Evolutionary conservation across 1,140 invertebrate species (phyloP), one percentile per base, ranked within the genome.

Genomic region (Agrypnia vestita): DNA sequence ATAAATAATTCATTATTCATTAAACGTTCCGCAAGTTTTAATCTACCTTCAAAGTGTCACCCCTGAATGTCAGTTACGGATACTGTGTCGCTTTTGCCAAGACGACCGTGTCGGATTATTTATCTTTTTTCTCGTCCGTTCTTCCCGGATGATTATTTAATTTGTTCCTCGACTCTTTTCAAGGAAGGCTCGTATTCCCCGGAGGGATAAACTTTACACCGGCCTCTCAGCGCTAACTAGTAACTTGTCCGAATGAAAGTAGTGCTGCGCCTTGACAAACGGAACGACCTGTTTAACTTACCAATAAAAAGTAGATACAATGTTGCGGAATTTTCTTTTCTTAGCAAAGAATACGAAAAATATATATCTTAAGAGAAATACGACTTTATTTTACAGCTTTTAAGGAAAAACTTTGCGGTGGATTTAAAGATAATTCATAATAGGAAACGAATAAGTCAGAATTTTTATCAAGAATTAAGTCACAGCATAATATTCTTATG

Each of bases 121-220:
- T 19, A n/a, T 64, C 11, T 43, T 64, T 64, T 64, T 64, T 35
- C 76, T 72, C 25, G 43, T 19, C 53, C 67, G 77, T 79, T 59
- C 67, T 47, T 67, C 35, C 55, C 59, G 67, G 53, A 69, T 81
- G 76, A 81, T 79, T 76, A 82, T 82, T 79, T 82, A 82, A 82
- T 82, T 79, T 82, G 80, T 77, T 59, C 72, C 71, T 35, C 44
- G 69, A 53, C 61, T 69, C 76, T 79, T 82, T 81, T 81, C 43
- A 79, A n/a, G 62, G 21, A 43, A 62, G 75, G 47, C 47, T 51
- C 43, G 62, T 35, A 64, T 77, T 77, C 75, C 75, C 75, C 25
- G 12, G 62, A 15, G 67, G 67, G 15, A 21, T 71, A 49, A 71
- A 71, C 19, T 71, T 71, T 71, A 49, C 25, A 35, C 46, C 67